phyloP scores from a whole-genome alignment of 2,888 invertebrate genomes.

The Sarcophaga caerulescens region DNA sequence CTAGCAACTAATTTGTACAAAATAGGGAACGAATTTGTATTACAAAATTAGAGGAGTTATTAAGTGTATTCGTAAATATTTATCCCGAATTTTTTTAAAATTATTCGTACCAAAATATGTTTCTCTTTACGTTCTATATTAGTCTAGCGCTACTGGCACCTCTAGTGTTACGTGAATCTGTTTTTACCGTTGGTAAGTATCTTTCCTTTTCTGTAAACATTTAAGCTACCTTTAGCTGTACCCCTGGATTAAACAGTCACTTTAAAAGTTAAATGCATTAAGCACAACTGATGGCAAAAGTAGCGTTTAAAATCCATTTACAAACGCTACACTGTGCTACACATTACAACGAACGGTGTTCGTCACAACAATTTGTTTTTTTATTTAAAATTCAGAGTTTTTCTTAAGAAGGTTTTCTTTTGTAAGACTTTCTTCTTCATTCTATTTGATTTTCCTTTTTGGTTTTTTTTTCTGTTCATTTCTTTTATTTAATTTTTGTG shows the following conservation, averaged over 20 bases:
- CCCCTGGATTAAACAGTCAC: conserved; percentile 80
- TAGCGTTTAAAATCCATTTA: conserved; percentile 72
- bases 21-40: too few species aligned
- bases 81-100: too few species aligned
- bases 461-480: conserved; percentile 73
- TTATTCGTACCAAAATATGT: too few species aligned
- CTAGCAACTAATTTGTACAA: too few species aligned
- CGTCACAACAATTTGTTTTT: conserved; percentile 53
- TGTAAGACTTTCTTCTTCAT: not conserved
- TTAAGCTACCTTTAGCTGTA: conserved; percentile 68
- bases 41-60: too few species aligned
- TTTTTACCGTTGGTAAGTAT: too few species aligned
- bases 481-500: conserved; percentile 78
- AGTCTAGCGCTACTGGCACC: too few species aligned
- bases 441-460: not conserved
- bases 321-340: conserved; percentile 5
- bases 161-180: too few species aligned
- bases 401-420: conserved; percentile 40
- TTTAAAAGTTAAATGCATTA: conserved; percentile 79
- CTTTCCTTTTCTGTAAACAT: not conserved
- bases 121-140: too few species aligned
- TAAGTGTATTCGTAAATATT: too few species aligned
- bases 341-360: conserved; percentile 51
- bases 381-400: conserved; percentile 65
- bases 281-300: conserved; percentile 76